These are phyloP conservation scores for Drosophila paucipuncta DNA, from an alignment of 2,888 invertebrate genomes.

Conservation along the genomic window DNA sequence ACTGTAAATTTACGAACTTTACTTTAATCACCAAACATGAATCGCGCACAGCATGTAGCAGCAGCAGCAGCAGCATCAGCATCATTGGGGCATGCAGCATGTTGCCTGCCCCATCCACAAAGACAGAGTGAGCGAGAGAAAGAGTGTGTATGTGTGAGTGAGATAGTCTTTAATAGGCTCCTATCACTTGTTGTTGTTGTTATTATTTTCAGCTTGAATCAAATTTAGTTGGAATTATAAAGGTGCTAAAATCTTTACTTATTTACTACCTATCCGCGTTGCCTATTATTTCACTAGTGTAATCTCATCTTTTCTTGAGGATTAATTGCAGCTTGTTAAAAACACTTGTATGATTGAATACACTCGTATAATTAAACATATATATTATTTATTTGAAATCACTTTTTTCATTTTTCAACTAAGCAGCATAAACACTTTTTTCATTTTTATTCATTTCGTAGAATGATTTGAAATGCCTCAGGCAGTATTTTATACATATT, in stretches of 20 bases:
- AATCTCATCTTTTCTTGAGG: neutral
- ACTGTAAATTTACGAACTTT: conserved; percentile 84
- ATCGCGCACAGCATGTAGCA: conserved; percentile 82
- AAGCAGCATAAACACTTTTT: too few species aligned
- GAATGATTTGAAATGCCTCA: neutral
- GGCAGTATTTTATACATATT: neutral
- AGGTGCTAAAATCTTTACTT: conserved; percentile 35
- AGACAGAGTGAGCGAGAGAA: neutral
- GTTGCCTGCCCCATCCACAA: conserved; percentile 7
- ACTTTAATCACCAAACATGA: conserved; percentile 84
- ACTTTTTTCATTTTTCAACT: neutral
- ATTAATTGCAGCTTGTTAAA: neutral
- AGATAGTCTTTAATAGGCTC: conserved; percentile 7
- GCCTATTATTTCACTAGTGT: conserved; percentile 9
- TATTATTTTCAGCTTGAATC: conserved; percentile 45
- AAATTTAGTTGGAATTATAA: conserved; percentile 32
- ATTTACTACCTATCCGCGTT: conserved; percentile 28
- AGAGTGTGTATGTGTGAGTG: neutral
- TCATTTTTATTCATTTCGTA: neutral
- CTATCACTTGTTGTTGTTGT: conserved; percentile 29
- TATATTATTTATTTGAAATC: neutral
- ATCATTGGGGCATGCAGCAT: conserved; percentile 13
- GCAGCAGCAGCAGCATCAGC: conserved; percentile 61
- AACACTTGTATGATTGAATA: neutral
- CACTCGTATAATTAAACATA: neutral